These are phyloP conservation scores for Miniopterus natalensis DNA, from an alignment of 2,113 vertebrate genomes.

Conservation along the genomic window DNA sequence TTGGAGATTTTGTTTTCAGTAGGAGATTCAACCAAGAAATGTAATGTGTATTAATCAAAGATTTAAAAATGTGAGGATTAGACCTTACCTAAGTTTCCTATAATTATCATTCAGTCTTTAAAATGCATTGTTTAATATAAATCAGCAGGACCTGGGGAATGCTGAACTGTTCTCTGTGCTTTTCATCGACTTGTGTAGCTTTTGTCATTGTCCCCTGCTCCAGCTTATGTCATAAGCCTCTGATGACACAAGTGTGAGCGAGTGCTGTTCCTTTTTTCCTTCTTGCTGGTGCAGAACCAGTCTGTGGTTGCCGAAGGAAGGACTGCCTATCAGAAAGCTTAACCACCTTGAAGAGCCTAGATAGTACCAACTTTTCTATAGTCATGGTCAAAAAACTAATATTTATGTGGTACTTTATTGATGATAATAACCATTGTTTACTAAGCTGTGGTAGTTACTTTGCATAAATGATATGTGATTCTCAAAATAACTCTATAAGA, in stretches of 20 bases:
- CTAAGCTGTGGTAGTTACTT: neutral
- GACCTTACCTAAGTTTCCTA: neutral
- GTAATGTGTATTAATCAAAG: conserved; percentile 65
- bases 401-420: neutral
- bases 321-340: neutral
- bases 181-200: neutral
- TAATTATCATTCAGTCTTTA: neutral
- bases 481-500: neutral
- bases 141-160: neutral
- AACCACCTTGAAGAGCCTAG: neutral
- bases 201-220: neutral
- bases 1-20: conserved; percentile 49
- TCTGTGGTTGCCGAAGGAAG: neutral
- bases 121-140: neutral
- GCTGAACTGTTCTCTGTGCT: neutral
- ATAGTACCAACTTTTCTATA: neutral
- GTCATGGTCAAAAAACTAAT: neutral
- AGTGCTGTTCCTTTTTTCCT: neutral
- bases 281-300: neutral
- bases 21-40: conserved; percentile 49
- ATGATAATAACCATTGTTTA: neutral
- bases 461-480: neutral
- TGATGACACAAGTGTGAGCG: neutral
- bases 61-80: neutral
- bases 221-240: neutral